These are phyloP conservation scores for Electrona antarctica DNA, from an alignment of 2,113 vertebrate species.

Conservation along the genomic window DNA sequence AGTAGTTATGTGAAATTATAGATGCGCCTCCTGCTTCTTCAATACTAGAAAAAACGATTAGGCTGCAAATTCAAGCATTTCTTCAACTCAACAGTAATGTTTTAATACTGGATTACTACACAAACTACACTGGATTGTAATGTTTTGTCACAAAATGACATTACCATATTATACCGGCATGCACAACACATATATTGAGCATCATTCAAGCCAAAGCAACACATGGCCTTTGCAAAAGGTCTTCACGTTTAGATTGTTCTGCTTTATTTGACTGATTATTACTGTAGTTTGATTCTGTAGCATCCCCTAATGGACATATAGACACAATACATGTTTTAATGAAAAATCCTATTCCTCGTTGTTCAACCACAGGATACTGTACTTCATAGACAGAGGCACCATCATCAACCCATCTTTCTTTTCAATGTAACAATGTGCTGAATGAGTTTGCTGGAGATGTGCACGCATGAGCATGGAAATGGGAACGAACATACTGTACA, in stretches of 20 bases:
- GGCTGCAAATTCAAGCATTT: not conserved
- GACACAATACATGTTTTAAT: slow-evolving; percentile 50
- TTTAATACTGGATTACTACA: not conserved
- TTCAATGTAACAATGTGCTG: too few relatives aligned
- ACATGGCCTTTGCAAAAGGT: not conserved
- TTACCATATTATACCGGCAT: slow-evolving; percentile 1
- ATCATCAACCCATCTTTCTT: not conserved
- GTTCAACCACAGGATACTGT: not conserved
- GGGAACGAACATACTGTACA: too few relatives aligned
- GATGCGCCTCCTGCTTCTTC: too few relatives aligned
- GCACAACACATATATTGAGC: slow-evolving; percentile 1
- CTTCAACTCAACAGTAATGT: not conserved
- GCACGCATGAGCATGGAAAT: too few relatives aligned
- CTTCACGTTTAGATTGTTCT: not conserved
- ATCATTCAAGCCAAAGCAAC: not conserved
- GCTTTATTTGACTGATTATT: slow-evolving; percentile 33
- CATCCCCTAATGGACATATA: slow-evolving; percentile 75
- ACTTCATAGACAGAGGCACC: not conserved
- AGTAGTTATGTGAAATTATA: too few relatives aligned
- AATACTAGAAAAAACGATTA: slow-evolving; percentile 5
- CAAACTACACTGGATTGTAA: too few relatives aligned
- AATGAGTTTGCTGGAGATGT: not conserved
- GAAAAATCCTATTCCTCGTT: not conserved
- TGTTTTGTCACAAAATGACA: not conserved
- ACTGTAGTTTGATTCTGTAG: slow-evolving; percentile 67